These are phyloP conservation scores for Acrocephalus scirpaceus DNA, from an alignment of 2,797 vertebrate genomes.

Conservation along the genomic window DNA sequence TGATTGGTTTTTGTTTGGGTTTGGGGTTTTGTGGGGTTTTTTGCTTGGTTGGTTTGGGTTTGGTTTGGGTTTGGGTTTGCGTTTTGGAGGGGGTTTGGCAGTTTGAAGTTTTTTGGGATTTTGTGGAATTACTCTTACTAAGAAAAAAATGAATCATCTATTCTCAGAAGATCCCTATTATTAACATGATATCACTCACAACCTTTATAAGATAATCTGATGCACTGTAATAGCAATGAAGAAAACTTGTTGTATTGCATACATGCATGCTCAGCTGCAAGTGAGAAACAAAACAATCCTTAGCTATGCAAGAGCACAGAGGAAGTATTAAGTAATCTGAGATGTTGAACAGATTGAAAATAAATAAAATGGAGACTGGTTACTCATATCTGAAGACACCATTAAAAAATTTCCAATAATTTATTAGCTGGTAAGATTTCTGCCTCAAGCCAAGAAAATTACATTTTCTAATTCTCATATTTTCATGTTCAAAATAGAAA, in stretches of 20 bases:
- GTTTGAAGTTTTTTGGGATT: not conserved
- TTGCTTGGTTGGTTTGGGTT: not conserved
- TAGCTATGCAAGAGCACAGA: not conserved
- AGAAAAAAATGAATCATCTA: not conserved
- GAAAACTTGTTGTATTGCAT: not conserved
- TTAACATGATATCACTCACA: not conserved
- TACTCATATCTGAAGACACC: not conserved
- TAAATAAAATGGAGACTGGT: not conserved
- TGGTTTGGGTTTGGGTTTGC: not conserved
- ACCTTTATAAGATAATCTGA: not conserved
- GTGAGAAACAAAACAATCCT: not conserved
- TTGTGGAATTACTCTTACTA: not conserved
- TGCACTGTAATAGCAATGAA: not conserved
- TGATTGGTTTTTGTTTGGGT: not conserved
- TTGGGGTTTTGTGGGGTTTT: too few species aligned
- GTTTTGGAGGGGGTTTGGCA: accelerated
- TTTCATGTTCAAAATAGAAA: not conserved
- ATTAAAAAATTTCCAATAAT: not conserved
- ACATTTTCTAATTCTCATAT: not conserved
- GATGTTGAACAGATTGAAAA: not conserved
- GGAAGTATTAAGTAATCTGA: not conserved
- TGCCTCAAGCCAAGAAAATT: not conserved
- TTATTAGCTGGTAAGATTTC: not conserved
- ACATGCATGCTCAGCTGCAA: not conserved
- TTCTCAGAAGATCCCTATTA: not conserved